A percentile compares a stretch with the other conserved stretches of the same genome.
These are phyloP conservation scores for Tenrec ecaudatus DNA, from an alignment of 2,113 vertebrate species.

Conservation along the genomic window DNA sequence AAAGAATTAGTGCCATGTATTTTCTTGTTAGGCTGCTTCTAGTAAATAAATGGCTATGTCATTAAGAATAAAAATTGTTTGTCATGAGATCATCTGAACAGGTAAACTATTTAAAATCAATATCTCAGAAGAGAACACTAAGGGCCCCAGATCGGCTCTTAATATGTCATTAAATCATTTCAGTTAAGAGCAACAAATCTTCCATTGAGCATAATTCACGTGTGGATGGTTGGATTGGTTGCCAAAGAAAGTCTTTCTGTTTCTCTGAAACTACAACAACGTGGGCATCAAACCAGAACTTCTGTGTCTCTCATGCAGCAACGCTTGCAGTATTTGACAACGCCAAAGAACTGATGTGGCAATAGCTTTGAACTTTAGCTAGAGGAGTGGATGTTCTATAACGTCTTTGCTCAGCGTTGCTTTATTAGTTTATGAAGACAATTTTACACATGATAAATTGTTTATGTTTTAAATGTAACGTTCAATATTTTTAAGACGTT, in stretches of 20 bases:
- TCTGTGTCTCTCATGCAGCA: slow-evolving; percentile 52
- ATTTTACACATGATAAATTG: too few species aligned
- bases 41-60: neutral
- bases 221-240: slow-evolving; percentile 50
- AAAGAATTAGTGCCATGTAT: neutral
- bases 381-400: too few species aligned
- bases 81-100: neutral
- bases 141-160: neutral
- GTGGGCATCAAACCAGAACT: slow-evolving; percentile 56
- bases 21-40: neutral
- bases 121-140: neutral
- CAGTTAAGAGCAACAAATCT: slow-evolving; percentile 6
- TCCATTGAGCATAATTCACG: slow-evolving; percentile 6
- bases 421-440: too few species aligned
- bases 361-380: neutral
- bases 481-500: too few species aligned
- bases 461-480: too few species aligned
- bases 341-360: slow-evolving; percentile 67
- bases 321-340: slow-evolving; percentile 42
- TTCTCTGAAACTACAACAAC: slow-evolving; percentile 55
- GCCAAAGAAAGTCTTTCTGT: slow-evolving; percentile 57
- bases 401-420: too few species aligned
- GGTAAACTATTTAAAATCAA: neutral
- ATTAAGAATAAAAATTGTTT: too few species aligned
- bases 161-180: neutral